phyloP scores from a whole-genome alignment of 2,888 invertebrate species.

The Nomada lathburiana region DNA sequence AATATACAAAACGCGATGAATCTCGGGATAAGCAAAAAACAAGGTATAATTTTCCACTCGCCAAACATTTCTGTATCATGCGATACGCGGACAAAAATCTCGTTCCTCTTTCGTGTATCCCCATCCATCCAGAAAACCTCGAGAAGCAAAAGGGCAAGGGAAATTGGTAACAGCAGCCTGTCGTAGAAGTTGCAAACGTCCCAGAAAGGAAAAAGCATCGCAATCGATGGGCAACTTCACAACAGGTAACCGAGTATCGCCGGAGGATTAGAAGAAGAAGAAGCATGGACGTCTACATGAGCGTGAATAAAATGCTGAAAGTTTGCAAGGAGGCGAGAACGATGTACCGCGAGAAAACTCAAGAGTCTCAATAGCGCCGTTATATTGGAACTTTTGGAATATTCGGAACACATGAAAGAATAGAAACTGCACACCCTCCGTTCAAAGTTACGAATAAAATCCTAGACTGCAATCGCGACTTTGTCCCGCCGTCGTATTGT shows the following conservation, averaged over 20 bases:
- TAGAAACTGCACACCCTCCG: neutral
- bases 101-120: neutral
- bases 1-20: neutral
- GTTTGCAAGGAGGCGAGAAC: constrained; percentile 15
- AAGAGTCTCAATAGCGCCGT: constrained; percentile 42
- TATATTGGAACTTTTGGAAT: constrained; percentile 37
- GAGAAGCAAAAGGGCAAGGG: neutral
- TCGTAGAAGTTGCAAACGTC: constrained; percentile 18
- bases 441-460: too few relatives aligned
- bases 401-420: constrained; percentile 45
- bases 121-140: neutral
- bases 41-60: neutral
- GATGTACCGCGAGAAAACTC: constrained; percentile 32
- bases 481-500: neutral
- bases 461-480: neutral
- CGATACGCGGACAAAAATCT: neutral
- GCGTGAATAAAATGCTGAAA: constrained; percentile 47
- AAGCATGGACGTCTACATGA: constrained; percentile 26
- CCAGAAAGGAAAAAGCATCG: constrained; percentile 15
- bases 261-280: constrained; percentile 43
- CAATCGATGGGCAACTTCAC: constrained; percentile 46
- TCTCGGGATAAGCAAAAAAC: neutral
- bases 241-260: constrained; percentile 40
- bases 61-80: neutral
- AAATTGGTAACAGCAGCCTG: constrained; percentile 23